Percentiles rank a stretch among this genome's conserved stretches.
These are phyloP conservation scores for Falcunculus frontatus DNA, from an alignment of 2,113 vertebrate species.

Conservation along the genomic window DNA sequence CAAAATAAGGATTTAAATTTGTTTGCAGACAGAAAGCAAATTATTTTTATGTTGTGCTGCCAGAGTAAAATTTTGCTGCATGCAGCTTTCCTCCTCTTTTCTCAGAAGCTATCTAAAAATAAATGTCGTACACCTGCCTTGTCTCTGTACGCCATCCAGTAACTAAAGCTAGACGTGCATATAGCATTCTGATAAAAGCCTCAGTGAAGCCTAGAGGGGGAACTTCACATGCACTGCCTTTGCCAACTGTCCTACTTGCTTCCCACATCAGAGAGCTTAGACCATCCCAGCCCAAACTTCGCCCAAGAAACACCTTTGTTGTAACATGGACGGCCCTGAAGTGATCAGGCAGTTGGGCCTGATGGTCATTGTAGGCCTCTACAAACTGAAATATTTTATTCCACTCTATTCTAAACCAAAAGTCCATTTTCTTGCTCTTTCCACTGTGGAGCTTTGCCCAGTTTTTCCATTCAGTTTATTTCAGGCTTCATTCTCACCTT, in stretches of 20 bases:
- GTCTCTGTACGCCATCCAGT: not conserved
- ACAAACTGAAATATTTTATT: not conserved
- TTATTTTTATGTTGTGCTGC: conserved; percentile 45
- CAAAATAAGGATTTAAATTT: conserved; percentile 45
- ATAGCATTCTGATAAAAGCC: not conserved
- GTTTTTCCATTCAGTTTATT: not conserved
- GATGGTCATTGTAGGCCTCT: not conserved
- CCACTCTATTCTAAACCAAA: not conserved
- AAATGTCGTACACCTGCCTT: conserved; percentile 41
- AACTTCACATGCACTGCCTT: not conserved
- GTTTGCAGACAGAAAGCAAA: conserved; percentile 56
- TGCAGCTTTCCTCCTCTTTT: conserved; percentile 21
- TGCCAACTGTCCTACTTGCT: not conserved
- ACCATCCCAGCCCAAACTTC: not conserved
- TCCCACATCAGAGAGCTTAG: not conserved
- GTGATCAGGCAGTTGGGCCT: not conserved
- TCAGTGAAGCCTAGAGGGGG: not conserved
- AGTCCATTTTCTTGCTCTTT: not conserved
- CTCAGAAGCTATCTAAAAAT: conserved; percentile 50
- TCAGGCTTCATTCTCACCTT: not conserved
- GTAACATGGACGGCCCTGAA: not conserved
- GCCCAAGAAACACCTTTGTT: not conserved
- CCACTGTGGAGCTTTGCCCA: not conserved
- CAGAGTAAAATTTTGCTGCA: conserved; percentile 35
- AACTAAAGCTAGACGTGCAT: not conserved